These are phyloP conservation scores for Meganola albula DNA, from an alignment of 2,888 invertebrate genomes.

Conservation along the genomic window DNA sequence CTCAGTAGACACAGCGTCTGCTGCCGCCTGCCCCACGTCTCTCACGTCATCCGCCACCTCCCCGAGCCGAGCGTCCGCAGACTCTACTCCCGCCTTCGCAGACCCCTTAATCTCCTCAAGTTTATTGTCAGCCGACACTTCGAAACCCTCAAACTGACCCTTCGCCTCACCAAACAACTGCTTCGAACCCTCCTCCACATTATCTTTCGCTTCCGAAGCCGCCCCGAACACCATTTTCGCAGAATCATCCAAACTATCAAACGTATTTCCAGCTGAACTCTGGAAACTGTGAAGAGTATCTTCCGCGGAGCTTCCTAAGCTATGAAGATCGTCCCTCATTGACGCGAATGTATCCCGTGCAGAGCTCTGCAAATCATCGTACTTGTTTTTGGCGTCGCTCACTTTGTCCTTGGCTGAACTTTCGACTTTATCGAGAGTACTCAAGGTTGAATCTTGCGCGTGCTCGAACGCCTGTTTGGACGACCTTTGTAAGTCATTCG, in stretches of 20 bases:
- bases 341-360: slow-evolving; percentile 65
- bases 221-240: slow-evolving; percentile 49
- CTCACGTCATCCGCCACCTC: slow-evolving; percentile 37
- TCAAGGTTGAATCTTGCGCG: slow-evolving; percentile 64
- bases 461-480: slow-evolving; percentile 57
- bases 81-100: slow-evolving; percentile 43
- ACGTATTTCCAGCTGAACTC: slow-evolving; percentile 70
- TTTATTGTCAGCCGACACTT: slow-evolving; percentile 65
- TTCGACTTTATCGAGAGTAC: slow-evolving; percentile 69
- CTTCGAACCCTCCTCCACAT: slow-evolving; percentile 44
- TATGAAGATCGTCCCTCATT: slow-evolving; percentile 58
- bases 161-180: slow-evolving; percentile 57
- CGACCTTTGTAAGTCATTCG: slow-evolving; percentile 43
- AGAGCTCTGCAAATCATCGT: slow-evolving; percentile 66
- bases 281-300: slow-evolving; percentile 70
- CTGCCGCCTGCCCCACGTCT: slow-evolving; percentile 38
- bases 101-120: slow-evolving; percentile 57
- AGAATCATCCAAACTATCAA: slow-evolving; percentile 68
- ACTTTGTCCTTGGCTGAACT: slow-evolving; percentile 67
- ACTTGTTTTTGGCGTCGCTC: slow-evolving; percentile 54
- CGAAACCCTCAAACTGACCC: slow-evolving; percentile 65
- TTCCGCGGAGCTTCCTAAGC: slow-evolving; percentile 60
- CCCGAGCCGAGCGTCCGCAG: slow-evolving; percentile 45
- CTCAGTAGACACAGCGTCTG: slow-evolving; percentile 47
- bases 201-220: slow-evolving; percentile 37